A percentile compares a stretch with the other conserved stretches of the same genome.
phyloP scores from a whole-genome alignment of 2,113 vertebrate genomes.

The Syngnathus floridae region DNA sequence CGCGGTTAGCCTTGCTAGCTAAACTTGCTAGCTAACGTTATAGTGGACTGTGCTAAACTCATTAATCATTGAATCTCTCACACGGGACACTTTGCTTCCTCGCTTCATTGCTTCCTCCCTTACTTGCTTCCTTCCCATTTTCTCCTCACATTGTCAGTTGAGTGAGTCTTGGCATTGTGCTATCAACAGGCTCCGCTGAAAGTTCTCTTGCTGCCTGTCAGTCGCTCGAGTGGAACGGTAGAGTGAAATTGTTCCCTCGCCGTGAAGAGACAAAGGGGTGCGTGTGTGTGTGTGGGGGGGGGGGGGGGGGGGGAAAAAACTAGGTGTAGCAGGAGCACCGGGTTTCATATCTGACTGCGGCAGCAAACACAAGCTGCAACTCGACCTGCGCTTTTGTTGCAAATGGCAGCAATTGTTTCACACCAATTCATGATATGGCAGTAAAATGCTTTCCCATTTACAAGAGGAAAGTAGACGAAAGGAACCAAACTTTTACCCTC shows the following conservation, averaged over 20 bases:
- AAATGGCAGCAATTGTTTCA: neutral
- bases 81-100: too few relatives aligned
- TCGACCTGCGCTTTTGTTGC: neutral
- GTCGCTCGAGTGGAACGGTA: slow-evolving; percentile 56
- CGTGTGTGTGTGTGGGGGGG: slow-evolving; percentile 19
- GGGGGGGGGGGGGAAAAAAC: slow-evolving; percentile 30
- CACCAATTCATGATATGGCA: neutral
- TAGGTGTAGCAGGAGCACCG: slow-evolving; percentile 39
- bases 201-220: slow-evolving; percentile 49
- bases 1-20: too few relatives aligned
- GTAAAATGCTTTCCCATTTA: neutral
- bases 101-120: neutral
- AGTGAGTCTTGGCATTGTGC: slow-evolving; percentile 46
- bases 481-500: too few relatives aligned
- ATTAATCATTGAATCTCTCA: neutral
- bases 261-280: slow-evolving; percentile 23
- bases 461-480: neutral
- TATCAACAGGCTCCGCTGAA: slow-evolving; percentile 59
- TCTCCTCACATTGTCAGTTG: slow-evolving; percentile 44
- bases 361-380: slow-evolving; percentile 2
- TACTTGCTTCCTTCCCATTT: slow-evolving; percentile 20
- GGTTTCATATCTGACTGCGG: slow-evolving; percentile 16
- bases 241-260: slow-evolving; percentile 21
- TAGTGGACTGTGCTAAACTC: neutral
- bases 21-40: too few relatives aligned